These are phyloP conservation scores for Delphinus delphis DNA, from an alignment of 2,113 vertebrate genomes.

Conservation along the genomic window DNA sequence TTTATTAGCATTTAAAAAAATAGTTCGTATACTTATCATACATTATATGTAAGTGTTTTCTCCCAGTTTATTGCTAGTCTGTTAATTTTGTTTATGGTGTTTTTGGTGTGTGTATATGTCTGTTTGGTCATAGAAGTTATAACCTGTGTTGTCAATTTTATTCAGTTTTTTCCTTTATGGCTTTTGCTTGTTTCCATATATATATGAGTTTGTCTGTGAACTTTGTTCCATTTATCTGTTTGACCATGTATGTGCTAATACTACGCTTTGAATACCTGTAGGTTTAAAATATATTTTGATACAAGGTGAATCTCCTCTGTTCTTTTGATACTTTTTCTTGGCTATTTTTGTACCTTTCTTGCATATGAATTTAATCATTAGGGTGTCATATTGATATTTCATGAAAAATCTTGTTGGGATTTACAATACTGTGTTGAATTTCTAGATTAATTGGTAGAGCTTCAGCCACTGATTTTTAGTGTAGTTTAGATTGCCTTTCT, in stretches of 20 bases:
- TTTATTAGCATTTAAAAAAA: not conserved
- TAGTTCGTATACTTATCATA: not conserved
- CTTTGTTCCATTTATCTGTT: not conserved
- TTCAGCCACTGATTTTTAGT: not conserved
- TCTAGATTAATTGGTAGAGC: not conserved
- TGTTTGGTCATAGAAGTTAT: not conserved
- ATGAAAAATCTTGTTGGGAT: not conserved
- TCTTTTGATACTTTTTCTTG: not conserved
- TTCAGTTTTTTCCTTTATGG: not conserved
- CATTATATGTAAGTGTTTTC: not conserved
- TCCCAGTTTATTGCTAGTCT: not conserved
- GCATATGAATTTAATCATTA: not conserved
- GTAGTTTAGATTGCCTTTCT: not conserved
- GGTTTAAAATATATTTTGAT: constrained; percentile 17
- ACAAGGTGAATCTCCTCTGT: not conserved
- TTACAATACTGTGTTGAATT: not conserved
- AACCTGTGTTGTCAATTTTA: not conserved
- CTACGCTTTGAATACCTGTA: not conserved
- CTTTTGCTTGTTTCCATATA: constrained; percentile 1
- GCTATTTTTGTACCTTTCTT: not conserved
- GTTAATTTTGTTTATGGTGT: not conserved
- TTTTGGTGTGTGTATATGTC: not conserved
- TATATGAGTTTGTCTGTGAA: not conserved
- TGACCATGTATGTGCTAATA: not conserved
- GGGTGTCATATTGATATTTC: not conserved